Conservation (phyloP, 2,888 invertebrate genomes). For the Diachrysia chrysitis region DNA sequence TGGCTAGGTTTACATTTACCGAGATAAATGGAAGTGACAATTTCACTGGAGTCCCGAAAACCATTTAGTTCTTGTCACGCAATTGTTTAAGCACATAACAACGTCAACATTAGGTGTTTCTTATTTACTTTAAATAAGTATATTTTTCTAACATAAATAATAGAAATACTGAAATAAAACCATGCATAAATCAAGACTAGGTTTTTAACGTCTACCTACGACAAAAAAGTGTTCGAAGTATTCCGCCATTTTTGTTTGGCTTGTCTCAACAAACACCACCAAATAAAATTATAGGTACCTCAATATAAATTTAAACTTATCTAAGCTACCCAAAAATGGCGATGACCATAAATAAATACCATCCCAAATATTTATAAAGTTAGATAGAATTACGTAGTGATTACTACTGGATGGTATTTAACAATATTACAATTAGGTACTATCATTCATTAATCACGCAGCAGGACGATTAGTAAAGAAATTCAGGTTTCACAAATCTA, state of each 20-base stretch:
- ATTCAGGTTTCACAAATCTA: slow-evolving; percentile 32
- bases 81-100: neutral
- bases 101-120: neutral
- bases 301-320: neutral
- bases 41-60: slow-evolving; percentile 14
- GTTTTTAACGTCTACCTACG: too few relatives aligned
- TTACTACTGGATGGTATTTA: too few relatives aligned
- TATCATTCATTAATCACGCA: slow-evolving; percentile 21
- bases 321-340: neutral
- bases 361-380: too few relatives aligned
- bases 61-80: slow-evolving; percentile 6
- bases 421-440: slow-evolving; percentile 8
- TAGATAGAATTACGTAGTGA: too few relatives aligned
- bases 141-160: neutral
- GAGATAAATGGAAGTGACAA: slow-evolving; percentile 20
- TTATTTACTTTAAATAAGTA: neutral
- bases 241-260: too few relatives aligned
- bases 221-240: too few relatives aligned
- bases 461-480: slow-evolving; percentile 16
- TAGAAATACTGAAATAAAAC: too few relatives aligned
- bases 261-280: too few relatives aligned
- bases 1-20: slow-evolving; percentile 12
- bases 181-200: too few relatives aligned
- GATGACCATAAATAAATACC: neutral
- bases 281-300: neutral